Evolutionary conservation across 2,888 invertebrate species (phyloP).

Genomic region (Plebejus melissa): DNA sequence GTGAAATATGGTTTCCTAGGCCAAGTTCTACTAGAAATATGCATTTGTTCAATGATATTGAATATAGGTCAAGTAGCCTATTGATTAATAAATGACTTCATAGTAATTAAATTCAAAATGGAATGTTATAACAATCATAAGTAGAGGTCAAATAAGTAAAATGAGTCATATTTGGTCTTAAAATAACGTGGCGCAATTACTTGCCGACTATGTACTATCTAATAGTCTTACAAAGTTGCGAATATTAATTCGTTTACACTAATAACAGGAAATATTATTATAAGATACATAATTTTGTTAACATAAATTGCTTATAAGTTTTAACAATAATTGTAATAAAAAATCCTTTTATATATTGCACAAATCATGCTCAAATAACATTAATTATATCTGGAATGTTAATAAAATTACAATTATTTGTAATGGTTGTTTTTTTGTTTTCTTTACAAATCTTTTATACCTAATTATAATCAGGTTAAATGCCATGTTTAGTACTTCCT

Average conservation of each 20-base stretch:
- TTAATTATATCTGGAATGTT: slow-evolving; percentile 23
- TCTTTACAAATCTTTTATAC: neutral
- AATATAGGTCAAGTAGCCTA: too few relatives aligned
- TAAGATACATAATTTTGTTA: neutral
- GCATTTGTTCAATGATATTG: too few relatives aligned
- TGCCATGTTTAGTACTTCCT: neutral
- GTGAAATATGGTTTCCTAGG: too few relatives aligned
- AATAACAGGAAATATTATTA: slow-evolving; percentile 6
- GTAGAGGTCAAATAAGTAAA: slow-evolving; percentile 20
- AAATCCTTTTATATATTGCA: slow-evolving; percentile 5
- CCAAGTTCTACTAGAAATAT: too few relatives aligned
- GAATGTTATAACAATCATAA: slow-evolving; percentile 19
- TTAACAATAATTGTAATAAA: neutral
- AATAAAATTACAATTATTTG: slow-evolving; percentile 6
- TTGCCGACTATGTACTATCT: neutral
- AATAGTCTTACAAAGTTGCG: neutral
- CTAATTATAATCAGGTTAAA: neutral
- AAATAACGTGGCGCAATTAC: slow-evolving; percentile 3
- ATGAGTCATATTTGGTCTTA: slow-evolving; percentile 21
- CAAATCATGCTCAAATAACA: slow-evolving; percentile 28
- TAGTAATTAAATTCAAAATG: slow-evolving; percentile 17
- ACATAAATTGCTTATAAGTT: neutral
- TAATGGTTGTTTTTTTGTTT: neutral
- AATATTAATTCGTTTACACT: neutral
- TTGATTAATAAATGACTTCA: neutral